Base-by-base conservation (phyloP, 2,797 vertebrate genomes). In the Myoxocephalus aenaeus region DNA sequence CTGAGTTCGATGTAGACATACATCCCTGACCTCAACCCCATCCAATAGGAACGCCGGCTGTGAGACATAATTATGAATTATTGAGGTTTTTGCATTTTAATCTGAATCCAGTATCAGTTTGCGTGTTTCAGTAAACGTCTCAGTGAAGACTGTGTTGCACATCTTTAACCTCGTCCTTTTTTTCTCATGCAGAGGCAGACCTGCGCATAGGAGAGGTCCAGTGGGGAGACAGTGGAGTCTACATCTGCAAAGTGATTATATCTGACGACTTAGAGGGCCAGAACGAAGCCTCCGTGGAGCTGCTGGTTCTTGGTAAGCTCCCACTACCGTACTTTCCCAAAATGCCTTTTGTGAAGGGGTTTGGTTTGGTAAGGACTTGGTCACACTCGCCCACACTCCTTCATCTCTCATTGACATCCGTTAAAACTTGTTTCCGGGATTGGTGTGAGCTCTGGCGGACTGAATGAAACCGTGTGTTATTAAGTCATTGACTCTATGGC, bases 201-300 rank as follows among this genome's bases (percentile, higher is more conserved):
- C 95, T 98, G 74, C 95, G 96, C 38, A 96, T 98, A 13, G 97
- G 96, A 70, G 96, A 96, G 77, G 75, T 97, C 84, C 93, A 96
- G 92, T 98, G 97, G 97, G 97, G 97, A 57, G 97, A 98, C 93
- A 98, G 97, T 11, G 97, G 97, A 1, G 95, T 98, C 48, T 98
- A 98, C 87, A 96, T 96, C 88, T 98, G 97, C 61, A 95, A 97
- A 67, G 95, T 98, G 81, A 95, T 97, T 42, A 97, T 97, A 73
- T 92, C 97, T 0, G 97, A 99, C 65, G 98, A 99, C 70, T 91
- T 98, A 68, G 97, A 98, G 81, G 98, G 98, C 73, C 95, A 95
- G 73, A 98, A 96, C 42, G 97, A 99, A 91, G 97, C 96, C n/a
- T 95, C 95, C 0, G 96, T 97, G 89, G 97, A 99, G 79, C 92